Evolutionary conservation across 1,140 invertebrate genomes (phyloP), one percentile per base, ranked within the genome.

Genomic region (Neocloeon triangulifer): DNA sequence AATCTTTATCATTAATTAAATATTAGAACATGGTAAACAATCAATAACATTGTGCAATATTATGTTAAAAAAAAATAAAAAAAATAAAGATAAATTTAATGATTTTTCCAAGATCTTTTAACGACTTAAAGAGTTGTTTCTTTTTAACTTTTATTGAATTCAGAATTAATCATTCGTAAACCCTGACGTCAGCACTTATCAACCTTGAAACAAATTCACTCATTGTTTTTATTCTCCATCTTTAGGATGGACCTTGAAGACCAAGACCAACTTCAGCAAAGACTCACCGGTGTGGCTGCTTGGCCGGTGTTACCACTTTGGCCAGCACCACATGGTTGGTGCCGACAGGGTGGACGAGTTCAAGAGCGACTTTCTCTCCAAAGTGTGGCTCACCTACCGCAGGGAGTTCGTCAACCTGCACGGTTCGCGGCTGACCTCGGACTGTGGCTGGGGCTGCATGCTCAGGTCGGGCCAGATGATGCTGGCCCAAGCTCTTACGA

Each of bases 371-470:
- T 82, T 82, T 41, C 59, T 62, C 10, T 78, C 72, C 30, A 61
- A 71, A 42, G 45, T 79, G 16, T 84, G 76, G 77, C 59, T 85
- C 45, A 84, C 79, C 5, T 85, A 85, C 48, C 57, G 79, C 32
- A 60, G 72, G 40, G 76, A 80, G 53, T 82, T 85, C 53, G 72
- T 75, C 5, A 59, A 63, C 13, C 62, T 79, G 48, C 67, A 65
- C 52, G 74, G 74, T 14, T 78, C 73, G 0, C 66, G 61, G 41
- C 73, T 72, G 30, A 82, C 74, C 9, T 72, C 73, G 2, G 79
- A 85, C 48, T 80, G 75, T 53, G 78, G 79, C 2, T 85, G 79
- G 79, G 79, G 80, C 2, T 85, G 80, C 45, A 84, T 84, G 78
- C 38, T 84, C n/a, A 54, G 80, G 12, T 79, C 74, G 52, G 79